These are phyloP conservation scores for Corythoichthys haematopterus DNA, from an alignment of 2,113 vertebrate species.

Conservation along the genomic window DNA sequence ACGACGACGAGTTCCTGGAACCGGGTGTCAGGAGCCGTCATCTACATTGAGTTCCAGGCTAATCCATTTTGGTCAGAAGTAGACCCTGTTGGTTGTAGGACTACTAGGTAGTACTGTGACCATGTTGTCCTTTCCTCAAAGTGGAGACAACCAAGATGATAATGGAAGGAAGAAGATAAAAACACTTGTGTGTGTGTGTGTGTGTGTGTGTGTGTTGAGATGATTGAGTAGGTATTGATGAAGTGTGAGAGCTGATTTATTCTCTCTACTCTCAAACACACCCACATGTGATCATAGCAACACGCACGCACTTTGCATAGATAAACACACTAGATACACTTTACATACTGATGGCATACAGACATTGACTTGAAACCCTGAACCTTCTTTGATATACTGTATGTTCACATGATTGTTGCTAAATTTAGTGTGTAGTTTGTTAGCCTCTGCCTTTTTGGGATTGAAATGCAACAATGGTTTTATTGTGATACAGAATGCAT, in stretches of 20 bases:
- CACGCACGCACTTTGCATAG: background rate
- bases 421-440: too few relatives aligned
- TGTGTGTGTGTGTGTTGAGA: constrained; percentile 20
- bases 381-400: too few relatives aligned
- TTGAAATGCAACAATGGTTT: too few relatives aligned
- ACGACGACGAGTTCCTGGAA: constrained; percentile 1
- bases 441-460: too few relatives aligned
- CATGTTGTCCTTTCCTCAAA: background rate
- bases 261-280: constrained; percentile 36
- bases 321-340: background rate
- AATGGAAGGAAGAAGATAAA: background rate
- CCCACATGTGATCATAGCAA: constrained; percentile 44
- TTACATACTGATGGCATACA: background rate
- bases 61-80: background rate
- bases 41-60: background rate
- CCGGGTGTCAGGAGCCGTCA: too few relatives aligned
- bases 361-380: too few relatives aligned
- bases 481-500: too few relatives aligned
- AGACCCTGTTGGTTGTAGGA: background rate
- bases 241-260: constrained; percentile 61
- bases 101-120: background rate
- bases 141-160: background rate
- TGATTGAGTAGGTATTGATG: constrained; percentile 62
- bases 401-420: too few relatives aligned
- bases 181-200: constrained; percentile 15